Conservation (phyloP, 2,113 vertebrate species). For the Atherinomorus stipes region DNA sequence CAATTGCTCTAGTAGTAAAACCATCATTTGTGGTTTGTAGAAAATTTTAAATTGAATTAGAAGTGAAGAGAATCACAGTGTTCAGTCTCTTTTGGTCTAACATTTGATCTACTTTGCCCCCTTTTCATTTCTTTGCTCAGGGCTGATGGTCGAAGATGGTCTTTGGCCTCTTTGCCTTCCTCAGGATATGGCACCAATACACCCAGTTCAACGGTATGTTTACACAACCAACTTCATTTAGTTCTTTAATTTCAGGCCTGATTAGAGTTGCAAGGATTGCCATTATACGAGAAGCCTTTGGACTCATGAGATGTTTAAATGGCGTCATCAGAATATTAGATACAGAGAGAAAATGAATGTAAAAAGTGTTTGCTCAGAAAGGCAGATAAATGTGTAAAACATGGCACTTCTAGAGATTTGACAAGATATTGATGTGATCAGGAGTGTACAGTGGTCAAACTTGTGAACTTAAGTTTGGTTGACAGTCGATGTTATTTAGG, state of each 20-base stretch:
- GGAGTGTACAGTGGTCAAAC: no score
- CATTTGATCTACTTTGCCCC: not conserved
- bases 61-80: conserved; percentile 21
- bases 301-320: no score
- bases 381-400: no score
- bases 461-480: no score
- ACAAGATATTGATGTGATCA: no score
- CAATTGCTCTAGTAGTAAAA: conserved; percentile 14
- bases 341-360: no score
- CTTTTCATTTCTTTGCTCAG: conserved; percentile 69
- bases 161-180: conserved; percentile 92
- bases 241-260: not conserved
- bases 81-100: conserved; percentile 3
- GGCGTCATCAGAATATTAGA: no score
- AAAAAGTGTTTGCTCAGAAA: no score
- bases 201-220: conserved; percentile 90
- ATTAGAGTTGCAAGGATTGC: no score
- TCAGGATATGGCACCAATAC: conserved; percentile 97
- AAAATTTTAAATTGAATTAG: conserved; percentile 29
- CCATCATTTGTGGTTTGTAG: conserved; percentile 9
- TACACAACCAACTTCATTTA: not conserved
- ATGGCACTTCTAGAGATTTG: no score
- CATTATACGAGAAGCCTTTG: no score
- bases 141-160: conserved; percentile 94
- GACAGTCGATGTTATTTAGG: no score